Conservation (phyloP, 2,113 vertebrate genomes). For the Heliornis fulica region DNA sequence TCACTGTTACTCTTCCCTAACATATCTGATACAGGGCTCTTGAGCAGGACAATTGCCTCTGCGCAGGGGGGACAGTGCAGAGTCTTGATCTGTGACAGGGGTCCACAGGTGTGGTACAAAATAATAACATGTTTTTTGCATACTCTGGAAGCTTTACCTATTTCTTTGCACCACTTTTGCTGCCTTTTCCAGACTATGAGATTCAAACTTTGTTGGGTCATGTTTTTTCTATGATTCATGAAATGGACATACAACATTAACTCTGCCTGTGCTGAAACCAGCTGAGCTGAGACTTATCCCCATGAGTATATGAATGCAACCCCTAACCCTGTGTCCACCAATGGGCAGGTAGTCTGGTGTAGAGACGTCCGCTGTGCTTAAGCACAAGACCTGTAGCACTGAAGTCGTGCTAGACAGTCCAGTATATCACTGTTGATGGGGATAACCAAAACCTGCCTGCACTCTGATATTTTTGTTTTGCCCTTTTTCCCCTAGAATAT, state of each 20-base stretch:
- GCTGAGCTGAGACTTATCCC: not conserved
- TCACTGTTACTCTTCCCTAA: not conserved
- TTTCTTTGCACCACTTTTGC: not conserved
- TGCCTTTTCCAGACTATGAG: not conserved
- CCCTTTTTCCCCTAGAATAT: not conserved
- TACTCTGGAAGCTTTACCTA: not conserved
- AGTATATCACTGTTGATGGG: not conserved
- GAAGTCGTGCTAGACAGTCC: not conserved
- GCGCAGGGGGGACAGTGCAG: not conserved
- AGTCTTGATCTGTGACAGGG: not conserved
- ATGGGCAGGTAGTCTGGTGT: not conserved
- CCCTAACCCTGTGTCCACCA: not conserved
- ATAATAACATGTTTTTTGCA: not conserved
- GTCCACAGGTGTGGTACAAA: not conserved
- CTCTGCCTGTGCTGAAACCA: not conserved
- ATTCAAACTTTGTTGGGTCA: not conserved
- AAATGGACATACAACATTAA: not conserved
- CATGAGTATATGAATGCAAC: not conserved
- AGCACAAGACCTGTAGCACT: not conserved
- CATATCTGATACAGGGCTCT: not conserved
- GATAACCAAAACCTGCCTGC: not conserved
- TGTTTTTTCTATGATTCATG: not conserved
- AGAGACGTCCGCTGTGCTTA: not conserved
- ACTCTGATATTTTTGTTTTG: not conserved
- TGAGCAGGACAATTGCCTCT: not conserved